Conservation (phyloP, 2,797 vertebrate species). For the Ceyx erithaca region DNA sequence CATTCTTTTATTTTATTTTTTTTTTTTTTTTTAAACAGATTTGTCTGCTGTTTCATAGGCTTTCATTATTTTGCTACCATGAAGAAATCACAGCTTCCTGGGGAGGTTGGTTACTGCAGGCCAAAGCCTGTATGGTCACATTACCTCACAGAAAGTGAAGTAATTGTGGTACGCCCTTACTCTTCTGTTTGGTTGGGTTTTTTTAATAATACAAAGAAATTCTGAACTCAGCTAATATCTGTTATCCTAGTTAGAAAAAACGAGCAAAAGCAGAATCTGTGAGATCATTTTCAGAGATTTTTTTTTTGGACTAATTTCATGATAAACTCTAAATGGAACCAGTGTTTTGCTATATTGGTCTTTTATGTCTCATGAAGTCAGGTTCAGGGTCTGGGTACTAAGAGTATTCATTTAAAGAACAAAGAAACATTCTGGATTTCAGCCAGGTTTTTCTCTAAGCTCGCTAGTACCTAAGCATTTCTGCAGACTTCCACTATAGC, state of each 20-base stretch:
- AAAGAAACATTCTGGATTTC: not conserved
- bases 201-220: not conserved
- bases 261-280: not conserved
- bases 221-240: not conserved
- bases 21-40: not conserved
- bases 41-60: conserved; percentile 33
- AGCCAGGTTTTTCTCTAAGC: not conserved
- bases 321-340: not conserved
- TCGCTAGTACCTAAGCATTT: not conserved
- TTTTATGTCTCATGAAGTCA: not conserved
- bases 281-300: not conserved
- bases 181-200: not conserved
- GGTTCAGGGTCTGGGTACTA: not conserved
- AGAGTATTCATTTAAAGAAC: not conserved
- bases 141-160: not conserved
- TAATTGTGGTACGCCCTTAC: not conserved
- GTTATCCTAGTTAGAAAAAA: conserved; percentile 3
- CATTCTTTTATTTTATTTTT: not conserved
- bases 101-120: not conserved
- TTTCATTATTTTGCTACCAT: conserved; percentile 30
- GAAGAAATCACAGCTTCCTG: not conserved
- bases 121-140: not conserved
- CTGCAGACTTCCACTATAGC: not conserved
- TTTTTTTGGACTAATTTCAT: not conserved
- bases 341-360: not conserved